Base-by-base conservation (phyloP, 1,140 invertebrate species). In the Pseudomyrmex sp. region DNA sequence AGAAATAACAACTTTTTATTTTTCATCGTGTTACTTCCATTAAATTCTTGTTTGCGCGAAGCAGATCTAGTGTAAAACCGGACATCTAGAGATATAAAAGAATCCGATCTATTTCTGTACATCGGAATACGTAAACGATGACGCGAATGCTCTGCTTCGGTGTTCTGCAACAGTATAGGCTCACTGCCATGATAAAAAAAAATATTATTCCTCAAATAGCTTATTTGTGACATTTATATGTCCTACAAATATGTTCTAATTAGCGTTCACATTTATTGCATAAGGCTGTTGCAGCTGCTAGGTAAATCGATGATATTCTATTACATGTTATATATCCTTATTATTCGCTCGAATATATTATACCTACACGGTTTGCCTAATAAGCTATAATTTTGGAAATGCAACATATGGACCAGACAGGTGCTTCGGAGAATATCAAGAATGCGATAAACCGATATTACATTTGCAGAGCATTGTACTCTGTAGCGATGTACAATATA, bases 371-470 rank as follows among this genome's bases (percentile, higher is more conserved):
- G 15, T 56, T 35, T 56, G 63, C 20, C 48, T 77, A 77, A 68
- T 69, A 44, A 68, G 20, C 5, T 56, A 23, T 77, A 77, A 77
- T 70, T 80, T 44, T 15, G 54, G 54, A 58, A 20, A 48, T 44
- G 66, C 44, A n/a, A 10, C 44, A 44, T 15, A 35, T 59, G 56
- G 8, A 18, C 26, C 59, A 35, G 76, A 80, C 76, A 59, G 44
- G 44, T 48, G 66, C 48, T 70, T 48, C 52, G 50, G 50, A 23
- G 5, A 9, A 13, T 44, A 70, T 79, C 54, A 61, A 80, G 59
- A 54, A 70, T 70, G n/a, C 54, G 46, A 80, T 59, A 80, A 58
- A 18, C 66, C 20, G 65, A 46, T 69, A 62, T 15, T 13, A n/a
- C 18, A 13, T 62, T 50, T 52, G 35, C n/a, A 13, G 15, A 23